Base-by-base conservation (phyloP, 2,797 vertebrate species). In the Lophotriccus pileatus region DNA sequence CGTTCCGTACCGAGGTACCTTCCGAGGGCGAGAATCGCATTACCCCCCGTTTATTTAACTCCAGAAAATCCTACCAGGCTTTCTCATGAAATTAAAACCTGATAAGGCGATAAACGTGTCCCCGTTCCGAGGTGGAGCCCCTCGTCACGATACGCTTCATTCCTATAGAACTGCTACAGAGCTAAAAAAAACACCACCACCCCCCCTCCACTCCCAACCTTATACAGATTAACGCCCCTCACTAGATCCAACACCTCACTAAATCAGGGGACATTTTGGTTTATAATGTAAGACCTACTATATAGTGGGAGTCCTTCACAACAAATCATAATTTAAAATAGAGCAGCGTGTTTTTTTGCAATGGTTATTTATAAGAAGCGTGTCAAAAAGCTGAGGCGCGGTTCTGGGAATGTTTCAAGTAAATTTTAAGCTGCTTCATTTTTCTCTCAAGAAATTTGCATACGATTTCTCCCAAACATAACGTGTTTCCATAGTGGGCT, bases 141-240 rank as follows among this genome's bases (percentile, higher is more conserved):
- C 30, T 77, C 7, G 8, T 43, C 28, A 3, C 2, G 0, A 3
- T 27, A 25, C 8, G 0, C 6, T 10, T 6, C 19, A 5, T 53
- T 53, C 30, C 30, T 18, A 25, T 6, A 16, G 67, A 55, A 18
- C n/a, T 32, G 5, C 17, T 41, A 49, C 1, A 4, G 23, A 32
- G 55, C 34, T 43, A 8, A 34, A 36, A 64, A 76, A 24, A 7
- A 30, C 18, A 43, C 10, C 21, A 46, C 5, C 50, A 44, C 58
- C 25, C 47, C 41, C 23, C 25, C 7, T 21, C 11, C 20, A 20
- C 53, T 9, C 17, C 19, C 22, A 4, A 6, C 28, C 19, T 32
- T 32, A 3, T 0, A 6, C 28, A 49, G 53, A 58, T 23, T 4
- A 12, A 62, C 28, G 37, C 3, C 9, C 3, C 8, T 49, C 3